Percentiles rank a stretch among this genome's conserved stretches.
These are phyloP conservation scores for Aquatica leii DNA, from an alignment of 2,888 invertebrate species.

Conservation along the genomic window DNA sequence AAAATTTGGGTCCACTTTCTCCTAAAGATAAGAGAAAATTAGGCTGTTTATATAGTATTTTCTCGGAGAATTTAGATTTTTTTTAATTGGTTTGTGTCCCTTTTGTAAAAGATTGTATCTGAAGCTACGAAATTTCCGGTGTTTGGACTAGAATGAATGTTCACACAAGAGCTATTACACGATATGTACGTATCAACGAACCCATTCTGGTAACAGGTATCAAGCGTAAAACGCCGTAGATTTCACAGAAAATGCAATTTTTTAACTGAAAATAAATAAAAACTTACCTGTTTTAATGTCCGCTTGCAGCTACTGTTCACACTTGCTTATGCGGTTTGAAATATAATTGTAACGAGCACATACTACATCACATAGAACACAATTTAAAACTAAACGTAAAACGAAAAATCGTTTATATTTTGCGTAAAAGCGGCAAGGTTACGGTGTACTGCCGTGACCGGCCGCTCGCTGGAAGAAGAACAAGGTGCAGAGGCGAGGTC, in stretches of 20 bases:
- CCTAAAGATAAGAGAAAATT: too few relatives aligned
- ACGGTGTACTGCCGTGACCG: conserved; percentile 41
- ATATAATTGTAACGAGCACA: too few relatives aligned
- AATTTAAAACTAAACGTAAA: not conserved
- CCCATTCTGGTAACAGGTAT: conserved; percentile 15
- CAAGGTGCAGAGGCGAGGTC: conserved; percentile 44
- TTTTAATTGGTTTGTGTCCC: too few relatives aligned
- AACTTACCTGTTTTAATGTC: too few relatives aligned
- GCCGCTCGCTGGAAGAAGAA: conserved; percentile 39
- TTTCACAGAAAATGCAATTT: too few relatives aligned
- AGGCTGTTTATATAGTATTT: too few relatives aligned
- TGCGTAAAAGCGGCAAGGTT: conserved; percentile 31
- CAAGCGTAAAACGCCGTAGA: not conserved
- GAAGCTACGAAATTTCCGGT: conserved; percentile 26
- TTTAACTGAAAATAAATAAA: too few relatives aligned
- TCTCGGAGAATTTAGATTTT: too few relatives aligned
- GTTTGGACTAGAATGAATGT: conserved; percentile 19
- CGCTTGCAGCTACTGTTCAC: not conserved
- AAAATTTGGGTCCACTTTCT: too few relatives aligned
- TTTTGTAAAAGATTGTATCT: not conserved
- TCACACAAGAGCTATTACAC: conserved; percentile 10
- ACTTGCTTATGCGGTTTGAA: not conserved
- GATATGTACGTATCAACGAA: conserved; percentile 22
- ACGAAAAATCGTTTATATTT: not conserved
- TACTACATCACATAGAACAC: too few relatives aligned